Base-by-base conservation (phyloP, 2,797 vertebrate genomes). In the Diceros bicornis region DNA sequence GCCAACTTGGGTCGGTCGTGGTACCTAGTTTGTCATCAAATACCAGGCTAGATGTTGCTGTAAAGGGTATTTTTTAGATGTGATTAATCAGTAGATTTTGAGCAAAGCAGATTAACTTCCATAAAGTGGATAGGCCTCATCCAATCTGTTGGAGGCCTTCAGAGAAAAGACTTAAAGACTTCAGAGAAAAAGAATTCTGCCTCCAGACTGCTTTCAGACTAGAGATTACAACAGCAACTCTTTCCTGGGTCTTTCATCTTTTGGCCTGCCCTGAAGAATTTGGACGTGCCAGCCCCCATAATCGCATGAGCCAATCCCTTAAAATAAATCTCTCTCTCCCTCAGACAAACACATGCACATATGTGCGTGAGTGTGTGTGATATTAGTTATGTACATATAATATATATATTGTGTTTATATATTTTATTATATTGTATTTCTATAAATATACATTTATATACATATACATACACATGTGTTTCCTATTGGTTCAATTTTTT, bases 221-320 rank as follows among this genome's bases (percentile, higher is more conserved):
- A 69, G 20, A 66, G 4, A 44, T 44, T 52, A 13, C 21, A 50
- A 18, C 21, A 66, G 17, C 41, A 64, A 8, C 10, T 68, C 32
- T 79, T 71, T 7, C 50, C 23, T 59, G 64, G 11, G 3, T 81
- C 20, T 20, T 25, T 47, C 17, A 20, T 8, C 27, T 72, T 52
- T 47, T 11, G 23, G 25, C 32, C 44, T 37, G 2, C 1, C 16
- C 14, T 6, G 9, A 0, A 61, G 27, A 71, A 18, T 52, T 32
- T 50, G 1, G 37, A 66, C 4, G 32, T 29, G 6, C 41, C 47
- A 74, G 18, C 4, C 2, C 21, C 20, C 20, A 29, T 34, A 47
- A 47, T 27, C 20, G 20, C n/a, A 77, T 47, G 8, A 59, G 17
- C 25, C 17, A 78, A 52, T 41, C 50, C 77, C 23, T 71, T 47